Evolutionary conservation across 2,113 vertebrate species (phyloP).

Genomic region (Vulpes ferrilata): DNA sequence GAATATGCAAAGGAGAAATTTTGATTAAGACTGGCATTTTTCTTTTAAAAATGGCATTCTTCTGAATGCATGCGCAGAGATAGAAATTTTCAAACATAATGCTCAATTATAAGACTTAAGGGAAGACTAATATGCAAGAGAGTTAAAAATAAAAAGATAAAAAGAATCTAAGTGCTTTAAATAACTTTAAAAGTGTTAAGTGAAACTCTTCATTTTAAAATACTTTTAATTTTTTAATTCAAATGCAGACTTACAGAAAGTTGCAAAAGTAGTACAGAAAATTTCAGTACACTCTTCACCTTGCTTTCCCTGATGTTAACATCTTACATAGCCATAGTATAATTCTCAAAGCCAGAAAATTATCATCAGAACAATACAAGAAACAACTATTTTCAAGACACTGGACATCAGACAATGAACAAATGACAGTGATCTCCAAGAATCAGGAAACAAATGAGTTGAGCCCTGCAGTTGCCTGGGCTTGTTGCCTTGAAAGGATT

Average conservation of each 20-base stretch:
- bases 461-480: not conserved
- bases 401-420: not conserved
- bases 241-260: not conserved
- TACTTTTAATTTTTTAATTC: not conserved
- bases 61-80: not conserved
- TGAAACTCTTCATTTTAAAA: not conserved
- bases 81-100: not conserved
- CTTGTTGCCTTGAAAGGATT: not conserved
- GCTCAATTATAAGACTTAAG: not conserved
- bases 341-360: not conserved
- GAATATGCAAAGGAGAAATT: not conserved
- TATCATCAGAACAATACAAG: not conserved
- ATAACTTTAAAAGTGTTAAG: not conserved
- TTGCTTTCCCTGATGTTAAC: not conserved
- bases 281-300: not conserved
- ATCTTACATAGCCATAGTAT: not conserved
- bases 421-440: not conserved
- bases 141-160: slow-evolving; percentile 44
- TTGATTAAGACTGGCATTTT: slow-evolving; percentile 11
- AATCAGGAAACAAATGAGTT: not conserved
- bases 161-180: not conserved
- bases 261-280: not conserved
- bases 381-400: not conserved
- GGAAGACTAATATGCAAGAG: not conserved
- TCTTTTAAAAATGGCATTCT: not conserved